Percentiles rank a stretch among this genome's conserved stretches.
phyloP scores from a whole-genome alignment of 2,797 vertebrate species.

The Chanos chanos region DNA sequence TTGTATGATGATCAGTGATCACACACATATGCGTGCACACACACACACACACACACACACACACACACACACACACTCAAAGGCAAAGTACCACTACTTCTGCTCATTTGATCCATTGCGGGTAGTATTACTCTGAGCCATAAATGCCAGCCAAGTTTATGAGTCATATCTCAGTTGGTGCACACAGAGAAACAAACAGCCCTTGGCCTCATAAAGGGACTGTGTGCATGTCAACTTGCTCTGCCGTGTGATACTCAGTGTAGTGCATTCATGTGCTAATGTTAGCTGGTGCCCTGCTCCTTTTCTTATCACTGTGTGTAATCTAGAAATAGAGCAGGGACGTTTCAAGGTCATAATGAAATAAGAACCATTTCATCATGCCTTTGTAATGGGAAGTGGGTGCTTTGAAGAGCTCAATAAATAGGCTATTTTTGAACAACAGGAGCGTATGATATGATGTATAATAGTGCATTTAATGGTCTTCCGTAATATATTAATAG shows the following conservation, averaged over 20 bases:
- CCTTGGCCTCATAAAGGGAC: conserved; percentile 28
- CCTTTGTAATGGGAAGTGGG: conserved; percentile 53
- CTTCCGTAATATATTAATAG: conserved; percentile 41
- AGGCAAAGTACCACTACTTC: conserved; percentile 28
- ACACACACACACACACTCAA: conserved; percentile 11
- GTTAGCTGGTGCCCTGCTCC: conserved; percentile 16
- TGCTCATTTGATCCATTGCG: conserved; percentile 47
- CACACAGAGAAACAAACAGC: conserved; percentile 26
- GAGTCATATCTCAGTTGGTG: conserved; percentile 52
- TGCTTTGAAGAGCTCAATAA: conserved; percentile 53
- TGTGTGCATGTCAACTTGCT: conserved; percentile 26
- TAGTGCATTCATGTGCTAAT: conserved; percentile 7
- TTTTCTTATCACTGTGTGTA: conserved; percentile 44
- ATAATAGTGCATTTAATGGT: conserved; percentile 33
- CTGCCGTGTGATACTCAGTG: conserved; percentile 32
- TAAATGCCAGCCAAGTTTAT: conserved; percentile 51
- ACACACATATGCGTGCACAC: conserved; percentile 31
- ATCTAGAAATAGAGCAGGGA: conserved; percentile 36
- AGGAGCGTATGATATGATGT: conserved; percentile 34
- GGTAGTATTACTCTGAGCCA: conserved; percentile 34
- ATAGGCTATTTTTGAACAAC: conserved; percentile 48
- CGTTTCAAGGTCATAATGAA: conserved; percentile 63
- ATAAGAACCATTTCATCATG: conserved; percentile 61
- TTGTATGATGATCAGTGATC: conserved; percentile 14
- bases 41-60: conserved; percentile 20